A percentile compares a stretch with the other conserved stretches of the same genome.
Conservation (phyloP, 1,140 invertebrate species). For the Temnothorax curvispinosus region DNA sequence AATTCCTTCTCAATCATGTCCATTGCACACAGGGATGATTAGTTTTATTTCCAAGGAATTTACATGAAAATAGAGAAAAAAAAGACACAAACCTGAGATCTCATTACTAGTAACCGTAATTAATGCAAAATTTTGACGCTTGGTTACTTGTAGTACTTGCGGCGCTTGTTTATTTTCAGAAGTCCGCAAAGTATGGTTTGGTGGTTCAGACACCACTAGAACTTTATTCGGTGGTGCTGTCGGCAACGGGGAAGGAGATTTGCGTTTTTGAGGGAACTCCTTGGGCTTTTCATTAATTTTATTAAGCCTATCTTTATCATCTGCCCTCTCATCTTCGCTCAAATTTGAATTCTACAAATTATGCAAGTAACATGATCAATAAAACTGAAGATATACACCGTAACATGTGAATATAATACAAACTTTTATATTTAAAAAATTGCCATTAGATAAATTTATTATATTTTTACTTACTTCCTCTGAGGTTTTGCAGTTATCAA, state of each 20-base stretch:
- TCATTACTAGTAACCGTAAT: constrained; percentile 65
- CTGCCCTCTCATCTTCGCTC: constrained; percentile 12
- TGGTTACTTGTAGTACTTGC: constrained; percentile 51
- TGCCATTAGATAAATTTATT: background rate
- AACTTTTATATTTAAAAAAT: background rate
- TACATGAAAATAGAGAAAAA: constrained; percentile 22
- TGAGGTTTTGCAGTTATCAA: background rate
- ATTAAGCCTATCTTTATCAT: constrained; percentile 24
- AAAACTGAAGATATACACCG: background rate
- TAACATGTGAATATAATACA: background rate
- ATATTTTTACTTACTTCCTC: constrained; percentile 47
- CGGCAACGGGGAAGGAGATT: constrained; percentile 62
- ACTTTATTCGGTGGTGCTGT: constrained; percentile 69
- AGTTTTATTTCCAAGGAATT: background rate
- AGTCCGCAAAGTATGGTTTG: constrained; percentile 54
- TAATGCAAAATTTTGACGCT: constrained; percentile 69
- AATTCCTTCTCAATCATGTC: background rate
- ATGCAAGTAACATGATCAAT: background rate
- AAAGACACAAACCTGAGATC: constrained; percentile 67
- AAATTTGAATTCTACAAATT: constrained; percentile 54
- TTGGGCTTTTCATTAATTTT: constrained; percentile 27
- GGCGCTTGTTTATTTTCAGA: constrained; percentile 53
- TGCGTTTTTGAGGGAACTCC: constrained; percentile 44
- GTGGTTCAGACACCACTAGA: constrained; percentile 64
- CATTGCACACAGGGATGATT: background rate